phyloP scores from a whole-genome alignment of 2,113 vertebrate genomes.

The Silurus asotus region DNA sequence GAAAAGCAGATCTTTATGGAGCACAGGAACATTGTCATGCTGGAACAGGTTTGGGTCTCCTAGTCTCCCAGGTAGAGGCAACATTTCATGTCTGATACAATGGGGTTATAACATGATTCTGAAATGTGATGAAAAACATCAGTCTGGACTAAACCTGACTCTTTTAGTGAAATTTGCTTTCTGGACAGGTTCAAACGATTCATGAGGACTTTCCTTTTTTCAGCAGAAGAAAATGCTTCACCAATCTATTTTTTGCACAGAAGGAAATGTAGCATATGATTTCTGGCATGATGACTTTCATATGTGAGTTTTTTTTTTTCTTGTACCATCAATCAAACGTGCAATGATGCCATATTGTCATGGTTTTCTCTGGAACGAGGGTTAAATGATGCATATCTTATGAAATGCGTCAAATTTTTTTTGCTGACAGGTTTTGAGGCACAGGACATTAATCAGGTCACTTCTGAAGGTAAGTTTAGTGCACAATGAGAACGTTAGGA shows the following conservation, averaged over 20 bases:
- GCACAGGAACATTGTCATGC: no score
- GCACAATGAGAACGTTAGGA: neutral
- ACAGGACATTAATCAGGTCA: conserved; percentile 44
- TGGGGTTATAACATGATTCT: no score
- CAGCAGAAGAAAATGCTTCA: neutral
- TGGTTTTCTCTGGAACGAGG: conserved; percentile 8
- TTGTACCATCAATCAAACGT: conserved; percentile 42
- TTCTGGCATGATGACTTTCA: conserved; percentile 3
- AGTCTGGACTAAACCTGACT: no score
- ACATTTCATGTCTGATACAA: no score
- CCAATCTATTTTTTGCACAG: neutral
- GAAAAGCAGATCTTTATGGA: no score
- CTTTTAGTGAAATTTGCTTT: neutral
- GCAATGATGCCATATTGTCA: conserved; percentile 28
- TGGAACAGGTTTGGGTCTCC: no score
- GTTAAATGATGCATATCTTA: conserved; percentile 38
- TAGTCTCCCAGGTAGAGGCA: no score
- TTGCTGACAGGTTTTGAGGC: conserved; percentile 44
- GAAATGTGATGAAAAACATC: no score
- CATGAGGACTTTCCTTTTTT: neutral
- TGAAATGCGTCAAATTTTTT: conserved; percentile 38
- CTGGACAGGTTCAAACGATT: neutral
- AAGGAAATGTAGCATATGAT: neutral
- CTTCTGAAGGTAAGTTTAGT: conserved; percentile 29
- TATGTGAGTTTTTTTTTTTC: neutral